A percentile compares a stretch with the other conserved stretches of the same genome.
phyloP scores from a whole-genome alignment of 2,888 invertebrate genomes.

The Gisinianus flammeolus region DNA sequence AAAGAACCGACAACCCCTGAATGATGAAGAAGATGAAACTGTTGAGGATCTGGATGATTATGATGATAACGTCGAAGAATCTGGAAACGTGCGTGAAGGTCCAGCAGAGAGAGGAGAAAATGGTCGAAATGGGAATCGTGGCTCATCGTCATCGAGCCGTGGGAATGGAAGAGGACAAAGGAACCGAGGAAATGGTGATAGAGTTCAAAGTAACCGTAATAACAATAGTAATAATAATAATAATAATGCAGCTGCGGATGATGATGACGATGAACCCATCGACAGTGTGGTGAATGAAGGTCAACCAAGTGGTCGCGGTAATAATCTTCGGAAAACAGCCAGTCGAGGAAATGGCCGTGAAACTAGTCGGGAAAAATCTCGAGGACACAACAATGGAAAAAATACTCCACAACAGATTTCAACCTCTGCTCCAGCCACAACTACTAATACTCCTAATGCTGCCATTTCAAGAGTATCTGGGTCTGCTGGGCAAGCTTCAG shows the following conservation, averaged over 20 bases:
- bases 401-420: not conserved
- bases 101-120: no score
- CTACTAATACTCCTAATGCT: not conserved
- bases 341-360: not conserved
- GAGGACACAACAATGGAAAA: not conserved
- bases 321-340: not conserved
- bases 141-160: no score
- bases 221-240: no score
- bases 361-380: not conserved
- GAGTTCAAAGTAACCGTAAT: no score
- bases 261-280: no score
- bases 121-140: no score
- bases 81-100: no score
- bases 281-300: not conserved
- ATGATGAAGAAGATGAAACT: not conserved
- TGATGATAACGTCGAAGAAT: no score
- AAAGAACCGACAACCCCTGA: not conserved
- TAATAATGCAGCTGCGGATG: no score
- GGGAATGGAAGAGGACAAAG: no score
- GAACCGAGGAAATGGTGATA: no score
- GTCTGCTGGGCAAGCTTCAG: not conserved
- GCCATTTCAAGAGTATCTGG: not conserved
- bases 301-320: no score
- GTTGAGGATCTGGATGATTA: not conserved
- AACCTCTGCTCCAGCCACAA: not conserved